Base-by-base conservation (phyloP, 2,797 vertebrate genomes). In the Petrocephalus schoutedeni region DNA sequence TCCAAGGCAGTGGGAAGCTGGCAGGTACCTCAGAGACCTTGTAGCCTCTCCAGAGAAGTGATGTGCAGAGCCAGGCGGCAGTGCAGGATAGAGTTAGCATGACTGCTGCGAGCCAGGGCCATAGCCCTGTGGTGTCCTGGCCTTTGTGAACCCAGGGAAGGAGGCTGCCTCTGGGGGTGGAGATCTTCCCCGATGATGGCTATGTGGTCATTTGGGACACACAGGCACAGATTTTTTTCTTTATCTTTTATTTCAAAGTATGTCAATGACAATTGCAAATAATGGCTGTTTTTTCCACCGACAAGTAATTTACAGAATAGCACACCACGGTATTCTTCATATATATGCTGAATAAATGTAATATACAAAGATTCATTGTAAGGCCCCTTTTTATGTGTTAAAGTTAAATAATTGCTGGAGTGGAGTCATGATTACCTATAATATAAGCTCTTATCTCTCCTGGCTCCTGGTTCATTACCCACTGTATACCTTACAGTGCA, bases 1-100 rank as follows among this genome's bases (percentile, higher is more conserved):
- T 93, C 94, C 91, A 95, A 96, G 94, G 95, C 94, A 94, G 94
- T 92, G 94, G 95, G 95, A 94, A 95, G 96, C 95, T 94, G 94
- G 95, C 94, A 95, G 95, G 95, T 95, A 94, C 90, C 94, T 95
- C 93, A 95, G 94, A 94, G 95, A 92, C 94, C 95, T 94, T 96
- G 95, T 96, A 95, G 94, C 94, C 94, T 92, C 90, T 95, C 95
- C 95, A 96, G 95, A 86, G 94, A 92, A 93, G 94, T 95, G 94
- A 96, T 95, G 95, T 96, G 95, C 96, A 96, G 94, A 94, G 93
- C 93, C 95, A 59, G 51, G 82, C 95, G 94, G 94, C 94, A n/a
- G n/a, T 41, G 36, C 41, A 87, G 74, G 85, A 89, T 85, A 21
- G 74, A 51, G 86, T 89, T 61, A 88, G 41, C 82, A 1, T 84